Base-by-base conservation (phyloP, 2,888 invertebrate species). In the Drosophila vallismaia region DNA sequence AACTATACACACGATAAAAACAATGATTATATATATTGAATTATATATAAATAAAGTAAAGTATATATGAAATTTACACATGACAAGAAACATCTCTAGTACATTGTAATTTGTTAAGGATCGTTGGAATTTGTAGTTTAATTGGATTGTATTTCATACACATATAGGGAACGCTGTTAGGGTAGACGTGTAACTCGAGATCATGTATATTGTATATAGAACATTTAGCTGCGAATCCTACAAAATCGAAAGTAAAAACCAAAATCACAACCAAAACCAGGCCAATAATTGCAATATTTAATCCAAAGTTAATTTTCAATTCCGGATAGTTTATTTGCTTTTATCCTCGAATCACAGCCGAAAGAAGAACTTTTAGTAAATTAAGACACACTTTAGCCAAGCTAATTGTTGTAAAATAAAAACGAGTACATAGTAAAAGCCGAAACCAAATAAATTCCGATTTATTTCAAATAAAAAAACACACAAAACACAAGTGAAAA, bases 391-490 rank as follows among this genome's bases (percentile, higher is more conserved):
- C 77, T 78, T 90, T 90, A 90, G 90, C 90, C 81, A 86, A 90
- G 91, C 91, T 90, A 90, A 90, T 86, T 86, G 85, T 89, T 89
- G 90, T 90, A 79, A 71, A 56, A 19, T 44, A 57, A 71, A 55
- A 54, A 82, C 66, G 52, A 75, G 56, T 62, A 77, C 70, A 68
- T 66, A 82, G 74, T 75, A 60, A 53, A 53, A 45, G 14, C 55
- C 66, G 68, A 70, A 44, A 14, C 63, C 46, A 57, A 56, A 53
- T 55, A 52, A 45, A 73, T 71, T 72, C 55, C 77, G 70, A 78
- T 72, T 82, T 63, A 80, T 85, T 82, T 81, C 69, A 56, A 74
- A 54, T 19, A 29, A 55, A 54, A 50, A 45, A 48, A 28, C 28
- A 28, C 4, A 28, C 51, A 46, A 29, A 71, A 62, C 57, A 24